A percentile compares a stretch with the other conserved stretches of the same genome.
Conservation (phyloP, 2,888 invertebrate species). For the Plagodis dolabraria region DNA sequence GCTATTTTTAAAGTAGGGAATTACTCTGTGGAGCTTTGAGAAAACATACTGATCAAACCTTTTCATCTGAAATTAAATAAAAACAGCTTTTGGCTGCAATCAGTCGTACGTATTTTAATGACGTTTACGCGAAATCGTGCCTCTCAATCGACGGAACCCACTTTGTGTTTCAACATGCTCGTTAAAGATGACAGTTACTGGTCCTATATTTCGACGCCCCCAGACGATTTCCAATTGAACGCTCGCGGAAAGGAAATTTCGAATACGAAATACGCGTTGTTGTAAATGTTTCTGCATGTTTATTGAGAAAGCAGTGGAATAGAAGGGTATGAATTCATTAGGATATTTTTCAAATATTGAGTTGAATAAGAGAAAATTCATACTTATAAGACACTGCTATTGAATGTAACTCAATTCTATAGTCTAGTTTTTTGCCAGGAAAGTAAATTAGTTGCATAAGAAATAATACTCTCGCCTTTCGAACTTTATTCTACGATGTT, state of each 20-base stretch:
- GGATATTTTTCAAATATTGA: not conserved
- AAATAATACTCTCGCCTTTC: no score
- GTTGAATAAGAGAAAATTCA: no score
- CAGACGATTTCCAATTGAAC: conserved; percentile 49
- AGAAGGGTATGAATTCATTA: not conserved
- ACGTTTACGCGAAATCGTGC: conserved; percentile 37
- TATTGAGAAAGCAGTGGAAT: conserved; percentile 11
- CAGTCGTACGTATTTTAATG: conserved; percentile 54
- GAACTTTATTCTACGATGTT: no score
- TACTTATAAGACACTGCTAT: no score
- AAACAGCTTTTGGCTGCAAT: not conserved
- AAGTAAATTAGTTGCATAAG: no score
- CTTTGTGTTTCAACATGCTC: conserved; percentile 49
- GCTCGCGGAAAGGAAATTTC: conserved; percentile 48
- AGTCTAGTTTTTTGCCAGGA: no score
- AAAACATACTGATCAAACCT: not conserved
- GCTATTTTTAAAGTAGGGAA: no score
- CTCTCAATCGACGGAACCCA: conserved; percentile 48
- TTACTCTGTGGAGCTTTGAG: no score
- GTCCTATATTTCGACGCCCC: conserved; percentile 19
- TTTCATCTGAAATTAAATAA: conserved; percentile 1
- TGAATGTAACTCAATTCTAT: no score
- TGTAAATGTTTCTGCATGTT: conserved; percentile 36
- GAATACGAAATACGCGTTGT: conserved; percentile 20
- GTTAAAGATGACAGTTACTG: conserved; percentile 47